Evolutionary conservation across 35 echinoderm and acorn worm species (phyloP), one percentile per base, ranked within the genome.

Genomic region (Apostichopus japonicus): DNA sequence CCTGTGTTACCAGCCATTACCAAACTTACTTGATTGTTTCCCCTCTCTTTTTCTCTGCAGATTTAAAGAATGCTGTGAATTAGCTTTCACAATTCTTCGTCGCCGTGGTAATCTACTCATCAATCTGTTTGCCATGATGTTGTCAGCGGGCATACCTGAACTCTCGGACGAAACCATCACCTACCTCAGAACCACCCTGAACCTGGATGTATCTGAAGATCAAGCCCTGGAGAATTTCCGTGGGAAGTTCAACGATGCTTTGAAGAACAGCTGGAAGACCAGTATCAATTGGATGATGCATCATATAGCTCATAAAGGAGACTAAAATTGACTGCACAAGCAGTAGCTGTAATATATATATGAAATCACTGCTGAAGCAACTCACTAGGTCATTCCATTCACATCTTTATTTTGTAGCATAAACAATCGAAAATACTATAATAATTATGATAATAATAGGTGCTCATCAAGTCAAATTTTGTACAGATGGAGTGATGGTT

Each of bases 101-200:
- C 93, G 95, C 8, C 93, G 89, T 81, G 97, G 97, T 3, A 94
- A 94, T 67, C 93, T 95, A n/a, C 87, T 99, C 33, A 99, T 99
- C 75, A 99, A 94, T 72, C 92, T 99, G 27, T 99, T 99, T 92
- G 95, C 97, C 33, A 99, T 99, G 97, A 99, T 99, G 97, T 90
- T 99, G 10, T 99, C 97, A 25, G 95, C 93, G 14, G 97, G 97
- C 11, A 95, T 99, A 55, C 97, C 97, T 22, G 97, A 99, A 79
- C 80, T 99, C 17, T 96, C 97, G 8, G 93, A 90, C 16, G 95
- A 96, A 55, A 96, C 95, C 22, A 96, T 99, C 80, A 93, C 72
- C 21, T 99, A 99, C 77, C 94, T 99, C 1, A 91, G 93, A 27
- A 92, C 94, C 76, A 94, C 95, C 17, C 91, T 99, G 5, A 91